phyloP scores from a whole-genome alignment of 2,888 invertebrate genomes.

The Theretra japonica region DNA sequence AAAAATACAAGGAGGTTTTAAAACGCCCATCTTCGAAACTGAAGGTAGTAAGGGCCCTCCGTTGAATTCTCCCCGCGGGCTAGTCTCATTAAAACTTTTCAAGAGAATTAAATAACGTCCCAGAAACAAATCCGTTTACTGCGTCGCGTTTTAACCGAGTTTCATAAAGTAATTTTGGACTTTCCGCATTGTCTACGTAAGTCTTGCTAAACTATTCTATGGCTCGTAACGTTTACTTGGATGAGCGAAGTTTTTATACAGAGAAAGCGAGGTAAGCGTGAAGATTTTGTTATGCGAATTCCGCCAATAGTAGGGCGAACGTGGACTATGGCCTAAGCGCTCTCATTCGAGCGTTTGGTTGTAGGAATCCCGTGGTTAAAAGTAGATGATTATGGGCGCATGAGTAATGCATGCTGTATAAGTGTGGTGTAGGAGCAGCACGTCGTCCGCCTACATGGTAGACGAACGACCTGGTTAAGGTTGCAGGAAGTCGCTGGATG shows the following conservation, averaged over 20 bases:
- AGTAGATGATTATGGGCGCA: no score
- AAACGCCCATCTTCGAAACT: slow-evolving; percentile 12
- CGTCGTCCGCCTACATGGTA: no score
- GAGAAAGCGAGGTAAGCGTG: no score
- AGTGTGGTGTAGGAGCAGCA: no score
- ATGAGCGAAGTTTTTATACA: background rate
- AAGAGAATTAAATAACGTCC: slow-evolving; percentile 61
- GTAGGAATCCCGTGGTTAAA: no score
- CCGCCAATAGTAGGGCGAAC: background rate
- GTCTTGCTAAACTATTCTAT: background rate
- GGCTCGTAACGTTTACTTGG: background rate
- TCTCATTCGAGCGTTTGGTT: no score
- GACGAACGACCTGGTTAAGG: no score
- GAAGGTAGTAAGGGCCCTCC: background rate
- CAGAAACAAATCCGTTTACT: slow-evolving; percentile 59
- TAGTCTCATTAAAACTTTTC: slow-evolving; percentile 66
- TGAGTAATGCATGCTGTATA: no score
- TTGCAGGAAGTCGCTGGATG: no score
- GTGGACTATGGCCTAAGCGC: background rate
- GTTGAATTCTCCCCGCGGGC: slow-evolving; percentile 35
- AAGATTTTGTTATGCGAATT: background rate
- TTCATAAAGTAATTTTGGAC: slow-evolving; percentile 53
- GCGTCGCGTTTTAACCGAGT: slow-evolving; percentile 45
- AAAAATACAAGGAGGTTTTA: slow-evolving; percentile 1
- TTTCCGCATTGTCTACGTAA: slow-evolving; percentile 32